Conservation (phyloP, 2,888 invertebrate genomes). For the Meiosimyza platycephala region DNA sequence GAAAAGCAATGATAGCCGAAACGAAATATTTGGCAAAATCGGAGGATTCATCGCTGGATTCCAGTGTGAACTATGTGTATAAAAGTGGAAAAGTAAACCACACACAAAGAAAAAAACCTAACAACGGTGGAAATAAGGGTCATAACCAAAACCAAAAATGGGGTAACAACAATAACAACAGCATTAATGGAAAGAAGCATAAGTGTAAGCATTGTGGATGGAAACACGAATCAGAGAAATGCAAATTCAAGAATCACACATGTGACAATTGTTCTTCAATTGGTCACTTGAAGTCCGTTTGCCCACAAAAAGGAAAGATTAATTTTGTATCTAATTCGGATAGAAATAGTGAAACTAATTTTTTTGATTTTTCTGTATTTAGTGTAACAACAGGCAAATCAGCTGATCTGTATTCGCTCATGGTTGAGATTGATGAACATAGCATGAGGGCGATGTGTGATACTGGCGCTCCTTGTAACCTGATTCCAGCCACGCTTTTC, state of each 20-base stretch:
- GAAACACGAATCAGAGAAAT: background rate
- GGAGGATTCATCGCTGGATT: too few relatives aligned
- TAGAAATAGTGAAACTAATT: background rate
- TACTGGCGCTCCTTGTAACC: background rate
- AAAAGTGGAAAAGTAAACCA: too few relatives aligned
- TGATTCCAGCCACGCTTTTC: slow-evolving; percentile 2
- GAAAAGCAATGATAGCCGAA: too few relatives aligned
- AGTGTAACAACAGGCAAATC: background rate
- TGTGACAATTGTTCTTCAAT: slow-evolving; percentile 4
- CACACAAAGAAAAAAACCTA: too few relatives aligned
- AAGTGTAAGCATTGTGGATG: background rate
- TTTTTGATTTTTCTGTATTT: background rate
- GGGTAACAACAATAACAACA: too few relatives aligned
- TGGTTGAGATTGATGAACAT: background rate
- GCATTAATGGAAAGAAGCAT: too few relatives aligned
- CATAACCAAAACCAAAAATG: too few relatives aligned
- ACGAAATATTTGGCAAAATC: too few relatives aligned
- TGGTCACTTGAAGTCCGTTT: background rate
- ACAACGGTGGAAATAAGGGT: too few relatives aligned
- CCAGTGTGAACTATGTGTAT: too few relatives aligned
- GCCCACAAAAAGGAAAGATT: too few relatives aligned
- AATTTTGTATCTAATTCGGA: slow-evolving; percentile 7
- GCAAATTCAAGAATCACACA: background rate
- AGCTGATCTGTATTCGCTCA: background rate
- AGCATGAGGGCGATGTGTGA: background rate